Evolutionary conservation across 2,888 invertebrate genomes (phyloP).

Genomic region (Zelleria hepariella): DNA sequence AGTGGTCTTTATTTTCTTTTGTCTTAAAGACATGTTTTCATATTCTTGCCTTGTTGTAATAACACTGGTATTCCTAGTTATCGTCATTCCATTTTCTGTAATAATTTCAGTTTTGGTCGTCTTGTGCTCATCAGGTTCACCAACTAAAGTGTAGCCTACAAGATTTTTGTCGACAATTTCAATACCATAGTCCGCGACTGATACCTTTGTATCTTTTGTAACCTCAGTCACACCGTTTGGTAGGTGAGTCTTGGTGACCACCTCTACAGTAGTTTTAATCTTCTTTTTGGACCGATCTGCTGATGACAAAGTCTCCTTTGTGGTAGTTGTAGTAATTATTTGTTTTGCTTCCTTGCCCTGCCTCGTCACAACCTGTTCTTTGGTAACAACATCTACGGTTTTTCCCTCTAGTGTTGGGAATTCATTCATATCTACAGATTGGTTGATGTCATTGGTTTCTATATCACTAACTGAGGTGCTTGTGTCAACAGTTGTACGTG

Average conservation of each 20-base stretch:
- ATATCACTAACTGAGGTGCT: conserved; percentile 46
- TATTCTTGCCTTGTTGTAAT: conserved; percentile 48
- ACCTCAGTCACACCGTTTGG: conserved; percentile 51
- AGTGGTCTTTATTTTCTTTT: conserved; percentile 50
- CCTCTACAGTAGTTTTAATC: conserved; percentile 48
- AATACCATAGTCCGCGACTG: conserved; percentile 42
- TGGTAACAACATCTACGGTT: conserved; percentile 38
- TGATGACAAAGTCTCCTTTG: conserved; percentile 44
- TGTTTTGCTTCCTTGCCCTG: conserved; percentile 43
- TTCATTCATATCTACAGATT: conserved; percentile 28
- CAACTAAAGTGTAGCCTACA: conserved; percentile 33
- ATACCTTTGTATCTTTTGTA: conserved; percentile 54
- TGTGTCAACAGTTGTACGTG: conserved; percentile 42
- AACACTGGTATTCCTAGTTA: conserved; percentile 47
- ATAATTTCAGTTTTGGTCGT: conserved; percentile 32
- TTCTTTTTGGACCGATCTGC: conserved; percentile 39
- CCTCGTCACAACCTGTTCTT: conserved; percentile 30
- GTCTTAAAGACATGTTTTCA: conserved; percentile 30
- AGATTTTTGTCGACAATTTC: conserved; percentile 46
- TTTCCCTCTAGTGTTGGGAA: conserved; percentile 37
- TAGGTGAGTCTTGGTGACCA: conserved; percentile 42
- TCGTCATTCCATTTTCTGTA: conserved; percentile 35
- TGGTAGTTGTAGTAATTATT: conserved; percentile 51
- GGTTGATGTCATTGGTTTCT: conserved; percentile 21
- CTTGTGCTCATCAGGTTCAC: conserved; percentile 36